Evolutionary conservation across 1,140 invertebrate genomes (phyloP), one percentile per base, ranked within the genome.

Genomic region (Helicoverpa zea): DNA sequence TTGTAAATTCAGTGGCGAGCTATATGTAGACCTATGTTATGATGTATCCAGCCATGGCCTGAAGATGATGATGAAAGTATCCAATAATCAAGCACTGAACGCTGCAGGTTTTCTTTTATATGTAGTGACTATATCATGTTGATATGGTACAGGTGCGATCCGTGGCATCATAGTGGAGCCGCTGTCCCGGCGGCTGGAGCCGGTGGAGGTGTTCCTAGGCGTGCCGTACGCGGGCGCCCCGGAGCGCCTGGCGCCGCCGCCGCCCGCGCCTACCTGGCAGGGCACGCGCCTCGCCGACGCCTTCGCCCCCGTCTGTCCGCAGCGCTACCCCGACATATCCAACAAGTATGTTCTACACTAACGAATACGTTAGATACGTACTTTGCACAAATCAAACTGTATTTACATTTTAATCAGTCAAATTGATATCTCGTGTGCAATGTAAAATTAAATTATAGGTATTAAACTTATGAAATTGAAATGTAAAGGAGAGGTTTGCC

Each of bases 221-320:
- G 97, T 99, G 64, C 98, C 98, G 4, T 99, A 98, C 95, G 98
- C 98, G 0, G 97, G 97, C 14, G 96, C 97, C 23, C 98, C 98
- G 3, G 94, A 96, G 1, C 96, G 98, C 29, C 97, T 98, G 85
- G 96, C 96, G 80, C 95, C 97, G 14, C 97, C 97, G 35, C 95
- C 96, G 58, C 96, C 96, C 4, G 96, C 97, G 7, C 94, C 96
- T 30, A 91, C 96, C 72, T 98, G 97, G 97, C 95, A 96, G 66
- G 97, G 97, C 56, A 97, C 97, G 30, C 96, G 97, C 79, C 95
- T 97, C 63, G 97, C 98, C 16, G 97, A 98, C 87, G 95, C 96
- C 16, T 97, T 97, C 90, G 97, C 96, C 18, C 96, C 97, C 0
- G 97, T 97, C 61, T 98, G 98, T 92, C 98, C 98, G 1, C 98